Evolutionary conservation across 1,140 invertebrate genomes (phyloP), one percentile per base, ranked within the genome.

Genomic region (Zaprionus gabonicus): DNA sequence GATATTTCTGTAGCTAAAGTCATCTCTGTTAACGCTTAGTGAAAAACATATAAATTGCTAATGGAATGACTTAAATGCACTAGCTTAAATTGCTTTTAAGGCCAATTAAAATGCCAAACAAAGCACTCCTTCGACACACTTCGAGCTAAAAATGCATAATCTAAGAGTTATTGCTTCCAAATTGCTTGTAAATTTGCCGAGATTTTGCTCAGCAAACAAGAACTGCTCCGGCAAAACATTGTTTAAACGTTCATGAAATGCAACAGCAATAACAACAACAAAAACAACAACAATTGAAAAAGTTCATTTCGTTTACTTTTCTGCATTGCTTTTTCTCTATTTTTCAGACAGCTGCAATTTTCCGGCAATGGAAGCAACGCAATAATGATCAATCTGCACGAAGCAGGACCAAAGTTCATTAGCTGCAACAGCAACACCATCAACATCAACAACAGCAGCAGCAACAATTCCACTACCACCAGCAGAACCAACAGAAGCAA

Each of bases 371-470:
- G 63, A 70, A 81, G 63, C 68, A 81, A 71, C 63, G 60, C 75
- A 88, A 81, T 85, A 79, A 88, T 88, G 85, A 62, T 55, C 57
- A 80, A 78, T 73, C 71, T 68, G 60, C 77, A 75, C 55, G 55
- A 60, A 70, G 70, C 67, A 17, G 46, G 60, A 38, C 57, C 60
- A 76, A 77, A 80, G 41, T 80, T 77, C 58, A 59, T 82, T 80
- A 84, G 51, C 58, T 72, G 27, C 59, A 64, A 69, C 55, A 66
- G 56, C 27, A 71, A 36, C 51, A 69, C 20, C 65, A 70, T 34
- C 36, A 74, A 58, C 51, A 69, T 13, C 38, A 49, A 31, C 27
- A 56, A 31, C 36, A 68, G 7, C 46, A 55, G 31, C 44, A 72
- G 41, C 13, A 36, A 28, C 44, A 23, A 23, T 23, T 31, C 6